A percentile compares a stretch with the other conserved stretches of the same genome.
Evolutionary conservation across 1,140 invertebrate species (phyloP).

Genomic region (Stegodyphus mimosarum): DNA sequence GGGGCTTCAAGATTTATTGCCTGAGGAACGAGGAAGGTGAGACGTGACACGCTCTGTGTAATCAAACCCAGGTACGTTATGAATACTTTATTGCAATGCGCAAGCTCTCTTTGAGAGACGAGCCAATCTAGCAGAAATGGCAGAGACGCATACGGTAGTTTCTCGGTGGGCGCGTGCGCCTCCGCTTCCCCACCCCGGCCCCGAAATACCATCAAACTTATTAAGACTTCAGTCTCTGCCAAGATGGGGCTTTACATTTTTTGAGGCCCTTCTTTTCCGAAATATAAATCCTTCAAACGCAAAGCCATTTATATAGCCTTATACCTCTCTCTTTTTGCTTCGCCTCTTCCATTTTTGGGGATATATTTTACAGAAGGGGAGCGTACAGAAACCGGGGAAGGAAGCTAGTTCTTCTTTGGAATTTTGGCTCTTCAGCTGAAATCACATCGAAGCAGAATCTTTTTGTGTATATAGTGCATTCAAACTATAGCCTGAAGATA

Average conservation of each 20-base stretch:
- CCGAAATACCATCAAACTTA: conserved; percentile 61
- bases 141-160: conserved; percentile 57
- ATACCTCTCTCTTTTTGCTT: not conserved
- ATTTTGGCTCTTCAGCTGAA: too few species aligned
- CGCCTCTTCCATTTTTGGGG: not conserved
- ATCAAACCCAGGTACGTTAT: conserved; percentile 61
- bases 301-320: conserved; percentile 52
- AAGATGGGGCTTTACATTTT: conserved; percentile 59
- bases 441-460: too few species aligned
- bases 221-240: conserved; percentile 51
- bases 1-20: conserved; percentile 45
- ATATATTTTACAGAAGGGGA: too few species aligned
- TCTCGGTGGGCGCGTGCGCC: not conserved
- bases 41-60: conserved; percentile 54
- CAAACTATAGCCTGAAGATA: too few species aligned
- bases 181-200: not conserved
- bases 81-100: conserved; percentile 56
- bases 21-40: conserved; percentile 55
- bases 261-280: conserved; percentile 44
- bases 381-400: too few species aligned
- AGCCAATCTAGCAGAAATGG: conserved; percentile 58
- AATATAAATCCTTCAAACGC: conserved; percentile 54
- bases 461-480: too few species aligned
- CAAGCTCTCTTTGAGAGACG: conserved; percentile 43
- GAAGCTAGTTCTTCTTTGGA: too few species aligned